Base-by-base conservation (phyloP, 2,113 vertebrate genomes). In the Larimichthys polyactis region DNA sequence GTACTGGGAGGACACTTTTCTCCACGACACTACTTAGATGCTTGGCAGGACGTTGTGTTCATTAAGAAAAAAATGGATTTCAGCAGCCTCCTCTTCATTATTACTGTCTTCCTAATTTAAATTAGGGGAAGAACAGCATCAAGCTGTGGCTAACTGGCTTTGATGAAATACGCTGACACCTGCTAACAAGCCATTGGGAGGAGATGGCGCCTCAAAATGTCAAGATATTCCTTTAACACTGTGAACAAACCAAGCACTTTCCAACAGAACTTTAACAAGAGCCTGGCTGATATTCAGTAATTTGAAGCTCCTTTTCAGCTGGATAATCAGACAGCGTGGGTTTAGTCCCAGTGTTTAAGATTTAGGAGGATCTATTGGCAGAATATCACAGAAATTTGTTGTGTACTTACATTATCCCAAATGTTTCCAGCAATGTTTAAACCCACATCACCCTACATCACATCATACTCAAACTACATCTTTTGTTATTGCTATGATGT, bases 51-150 rank as follows among this genome's bases (percentile, higher is more conserved):
- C 43, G 16, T 14, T 65, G 65, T 63, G 64, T 75, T 86, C 70
- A 72, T 79, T 66, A 63, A 76, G 49, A 77, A 60, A 70, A 44
- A 46, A 67, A 70, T 22, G 22, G 55, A 79, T 76, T 79, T 84
- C 36, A 27, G 32, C 51, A 43, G 32, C 57, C 20, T 75, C 36
- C 19, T 55, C 80, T 79, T 82, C 68, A 79, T 88, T 76, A 84
- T 74, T 77, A 40, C 59, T 43, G 49, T 49, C 63, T 63, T 69
- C 57, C 27, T 72, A 11, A 72, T 73, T 78, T 69, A 72, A 82
- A 74, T 72, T 10, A 77, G 40, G 14, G 29, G 14, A 71, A 54
- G 57, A 74, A 32, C 51, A 19, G 81, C 52, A 43, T 32, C 69
- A 46, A 24, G 63, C 51, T 69, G 46, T 14, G 59, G 27, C 12